Evolutionary conservation across 2,113 vertebrate genomes (phyloP), one percentile per base, ranked within the genome.

Genomic region (Tursiops truncatus): DNA sequence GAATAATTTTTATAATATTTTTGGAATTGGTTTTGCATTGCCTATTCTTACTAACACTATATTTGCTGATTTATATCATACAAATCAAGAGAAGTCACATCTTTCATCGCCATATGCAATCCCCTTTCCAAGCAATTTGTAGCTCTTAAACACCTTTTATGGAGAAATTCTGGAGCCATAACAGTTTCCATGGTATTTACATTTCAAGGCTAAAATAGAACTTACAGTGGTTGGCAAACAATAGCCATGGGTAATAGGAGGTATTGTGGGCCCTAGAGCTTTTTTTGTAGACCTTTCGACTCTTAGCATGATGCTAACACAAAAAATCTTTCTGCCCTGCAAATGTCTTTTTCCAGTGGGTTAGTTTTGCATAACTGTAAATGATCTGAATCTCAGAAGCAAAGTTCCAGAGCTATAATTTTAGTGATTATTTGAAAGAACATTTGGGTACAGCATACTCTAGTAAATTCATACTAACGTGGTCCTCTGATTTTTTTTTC

Each of bases 321-420:
- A 91, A 67, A 65, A 25, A 89, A 18, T 58, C 36, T 91, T 94
- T 79, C 41, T 94, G 56, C 8, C 44, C 33, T 65, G 41, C 0
- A 79, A 86, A 28, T 71, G 1, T 82, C 33, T 91, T 97, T 82
- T 74, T 58, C 36, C 81, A 94, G 14, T n/a, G 60, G 86, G 65
- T 91, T 94, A 47, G 38, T 81, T 95, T 92, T 92, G 58, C 13
- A 65, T 67, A 96, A 87, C 26, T 86, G 28, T 70, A 95, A 96
- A n/a, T 96, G 20, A 93, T 68, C 53, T 63, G 15, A 94, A 31
- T 87, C 38, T 90, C 33, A 91, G 80, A 81, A 87, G n/a, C 74
- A 90, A 90, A 88, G 47, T 93, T 95, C 44, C 76, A 88, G 44
- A 82, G 20, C n/a, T 92, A 56, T 33, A 56, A 44, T 65, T 86